A percentile compares a stretch with the other conserved stretches of the same genome.
Conservation (phyloP, 2,113 vertebrate genomes). For the Numenius arquata region DNA sequence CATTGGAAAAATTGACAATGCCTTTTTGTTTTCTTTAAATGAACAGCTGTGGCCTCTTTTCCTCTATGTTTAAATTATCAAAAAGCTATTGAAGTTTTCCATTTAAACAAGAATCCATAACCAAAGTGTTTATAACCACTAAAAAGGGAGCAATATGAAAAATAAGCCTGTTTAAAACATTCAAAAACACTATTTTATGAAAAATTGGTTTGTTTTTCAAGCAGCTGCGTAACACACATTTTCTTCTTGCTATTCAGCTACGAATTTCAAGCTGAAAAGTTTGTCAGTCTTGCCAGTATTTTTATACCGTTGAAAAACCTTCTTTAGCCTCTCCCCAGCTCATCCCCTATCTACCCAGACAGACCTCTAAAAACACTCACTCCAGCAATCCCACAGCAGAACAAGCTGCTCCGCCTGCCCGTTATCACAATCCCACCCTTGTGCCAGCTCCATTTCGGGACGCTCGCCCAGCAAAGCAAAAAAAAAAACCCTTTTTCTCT, state of each 20-base stretch:
- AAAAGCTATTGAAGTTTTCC: conserved; percentile 41
- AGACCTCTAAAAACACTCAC: not conserved
- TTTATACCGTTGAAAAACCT: not conserved
- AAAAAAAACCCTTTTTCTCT: not conserved
- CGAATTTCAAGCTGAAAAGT: not conserved
- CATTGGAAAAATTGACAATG: conserved; percentile 53
- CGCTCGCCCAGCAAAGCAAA: not conserved
- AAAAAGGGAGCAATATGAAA: not conserved
- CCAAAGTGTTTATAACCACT: not conserved
- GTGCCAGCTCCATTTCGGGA: not conserved
- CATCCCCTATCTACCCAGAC: not conserved
- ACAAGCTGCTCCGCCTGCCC: not conserved
- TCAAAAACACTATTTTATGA: not conserved
- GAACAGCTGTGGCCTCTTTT: conserved; percentile 25
- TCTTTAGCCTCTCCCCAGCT: not conserved
- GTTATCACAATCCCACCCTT: not conserved
- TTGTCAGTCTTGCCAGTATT: not conserved
- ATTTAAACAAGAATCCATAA: not conserved
- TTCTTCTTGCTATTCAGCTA: not conserved
- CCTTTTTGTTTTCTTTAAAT: conserved; percentile 38
- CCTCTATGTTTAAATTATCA: not conserved
- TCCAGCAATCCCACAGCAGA: not conserved
- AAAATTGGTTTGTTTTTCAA: not conserved
- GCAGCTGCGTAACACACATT: not conserved
- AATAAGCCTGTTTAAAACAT: conserved; percentile 3